phyloP scores from a whole-genome alignment of 2,113 vertebrate genomes.

The Sprattus sprattus region DNA sequence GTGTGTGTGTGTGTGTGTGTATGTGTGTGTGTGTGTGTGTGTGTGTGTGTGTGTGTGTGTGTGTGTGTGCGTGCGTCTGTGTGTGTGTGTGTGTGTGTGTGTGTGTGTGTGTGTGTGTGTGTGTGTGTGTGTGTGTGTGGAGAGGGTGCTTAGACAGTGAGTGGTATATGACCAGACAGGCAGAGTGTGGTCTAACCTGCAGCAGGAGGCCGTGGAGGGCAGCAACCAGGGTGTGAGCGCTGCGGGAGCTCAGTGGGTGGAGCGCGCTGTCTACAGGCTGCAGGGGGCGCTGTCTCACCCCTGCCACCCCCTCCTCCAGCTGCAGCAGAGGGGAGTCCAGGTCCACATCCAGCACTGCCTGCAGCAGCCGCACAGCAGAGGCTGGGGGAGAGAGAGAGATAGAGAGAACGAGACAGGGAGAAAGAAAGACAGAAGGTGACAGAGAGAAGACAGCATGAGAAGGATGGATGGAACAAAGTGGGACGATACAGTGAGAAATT shows the following conservation, averaged over 20 bases:
- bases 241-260: slow-evolving; percentile 72
- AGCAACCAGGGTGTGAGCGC: slow-evolving; percentile 71
- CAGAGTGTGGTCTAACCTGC: slow-evolving; percentile 65
- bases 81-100: too few species aligned
- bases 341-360: slow-evolving; percentile 75
- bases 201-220: slow-evolving; percentile 84
- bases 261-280: slow-evolving; percentile 67
- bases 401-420: neutral
- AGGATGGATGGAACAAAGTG: slow-evolving; percentile 24
- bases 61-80: neutral
- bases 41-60: neutral
- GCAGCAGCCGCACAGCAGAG: slow-evolving; percentile 80
- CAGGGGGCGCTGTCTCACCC: slow-evolving; percentile 49
- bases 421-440: neutral
- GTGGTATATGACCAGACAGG: neutral
- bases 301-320: slow-evolving; percentile 49
- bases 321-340: slow-evolving; percentile 77
- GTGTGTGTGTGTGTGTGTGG: neutral
- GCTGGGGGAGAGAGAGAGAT: slow-evolving; percentile 64
- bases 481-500: neutral
- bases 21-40: slow-evolving; percentile 12
- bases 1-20: neutral
- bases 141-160: neutral
- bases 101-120: neutral
- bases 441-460: slow-evolving; percentile 3